Conservation (phyloP, 2,113 vertebrate species). For the Spermophilus dauricus region DNA sequence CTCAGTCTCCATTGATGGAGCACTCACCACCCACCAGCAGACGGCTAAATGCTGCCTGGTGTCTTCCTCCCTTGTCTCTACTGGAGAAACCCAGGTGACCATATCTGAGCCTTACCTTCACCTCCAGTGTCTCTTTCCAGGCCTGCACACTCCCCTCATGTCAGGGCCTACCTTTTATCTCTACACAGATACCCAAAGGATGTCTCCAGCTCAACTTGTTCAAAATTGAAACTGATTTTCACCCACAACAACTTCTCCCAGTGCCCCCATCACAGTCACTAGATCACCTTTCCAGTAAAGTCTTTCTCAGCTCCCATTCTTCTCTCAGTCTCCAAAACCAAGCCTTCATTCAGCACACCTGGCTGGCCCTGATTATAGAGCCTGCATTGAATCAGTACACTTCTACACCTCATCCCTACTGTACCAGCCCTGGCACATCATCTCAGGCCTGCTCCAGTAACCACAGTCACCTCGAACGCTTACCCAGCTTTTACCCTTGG, state of each 20-base stretch:
- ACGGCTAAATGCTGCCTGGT: background rate
- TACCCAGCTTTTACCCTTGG: no score
- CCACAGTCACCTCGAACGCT: background rate
- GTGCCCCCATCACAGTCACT: background rate
- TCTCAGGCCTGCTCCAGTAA: background rate
- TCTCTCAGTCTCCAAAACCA: background rate
- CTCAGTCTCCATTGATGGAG: background rate
- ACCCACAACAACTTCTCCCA: background rate
- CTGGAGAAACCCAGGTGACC: background rate
- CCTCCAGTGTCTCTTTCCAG: background rate
- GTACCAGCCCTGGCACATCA: fast-evolving
- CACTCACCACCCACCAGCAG: no score
- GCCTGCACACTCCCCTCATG: fast-evolving
- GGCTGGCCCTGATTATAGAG: background rate
- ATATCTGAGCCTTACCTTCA: background rate
- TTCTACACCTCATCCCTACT: fast-evolving
- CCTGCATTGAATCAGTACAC: background rate
- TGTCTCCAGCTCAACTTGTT: background rate
- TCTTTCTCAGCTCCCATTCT: background rate
- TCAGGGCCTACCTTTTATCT: background rate
- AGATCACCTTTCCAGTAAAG: background rate
- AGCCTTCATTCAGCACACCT: background rate
- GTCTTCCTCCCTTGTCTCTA: background rate
- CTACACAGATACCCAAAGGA: background rate
- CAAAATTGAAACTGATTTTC: background rate